Evolutionary conservation across 2,797 vertebrate species (phyloP), one percentile per base, ranked within the genome.

Genomic region (Sebastes itinus): DNA sequence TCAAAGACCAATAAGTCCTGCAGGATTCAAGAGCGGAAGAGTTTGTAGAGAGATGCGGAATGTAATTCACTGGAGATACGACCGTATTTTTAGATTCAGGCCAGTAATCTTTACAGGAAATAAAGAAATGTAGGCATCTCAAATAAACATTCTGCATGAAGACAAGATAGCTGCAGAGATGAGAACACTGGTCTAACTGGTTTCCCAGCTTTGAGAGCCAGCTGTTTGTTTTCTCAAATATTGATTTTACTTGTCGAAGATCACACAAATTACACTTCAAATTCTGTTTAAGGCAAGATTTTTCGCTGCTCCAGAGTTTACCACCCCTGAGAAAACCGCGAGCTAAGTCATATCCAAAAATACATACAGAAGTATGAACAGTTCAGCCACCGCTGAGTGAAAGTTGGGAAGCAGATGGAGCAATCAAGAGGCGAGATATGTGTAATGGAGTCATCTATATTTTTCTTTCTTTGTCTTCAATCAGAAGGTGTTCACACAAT

Each of bases 231-330:
- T 83, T 71, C 77, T 82, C 73, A 85, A 76, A 82, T 87, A 87
- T 88, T 89, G 81, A 90, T 89, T 85, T 54, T 67, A 77, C 69
- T 77, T 75, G 61, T 87, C 52, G 35, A 85, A 73, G 74, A 87
- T 75, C 80, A 72, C 78, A 87, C 56, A 86, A 80, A 89, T 89
- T 87, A 86, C 66, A 81, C 58, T 54, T 61, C 71, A 84, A 78
- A 83, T 82, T 85, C 60, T 75, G 68, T 89, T 87, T 72, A 81
- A 85, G 78, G 80, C 70, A 54, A 82, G 62, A 77, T 81, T 87
- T 87, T 89, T 73, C 46, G 46, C 63, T 32, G 73, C 80, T 83
- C 72, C 28, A 30, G 66, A 84, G 80, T 72, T 28, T 67, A 75
- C 30, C 72, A 56, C 84, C 69, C 72, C 63, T 73, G 83, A 91